phyloP scores from a whole-genome alignment of 2,113 vertebrate genomes.

The Rhinoderma darwinii region DNA sequence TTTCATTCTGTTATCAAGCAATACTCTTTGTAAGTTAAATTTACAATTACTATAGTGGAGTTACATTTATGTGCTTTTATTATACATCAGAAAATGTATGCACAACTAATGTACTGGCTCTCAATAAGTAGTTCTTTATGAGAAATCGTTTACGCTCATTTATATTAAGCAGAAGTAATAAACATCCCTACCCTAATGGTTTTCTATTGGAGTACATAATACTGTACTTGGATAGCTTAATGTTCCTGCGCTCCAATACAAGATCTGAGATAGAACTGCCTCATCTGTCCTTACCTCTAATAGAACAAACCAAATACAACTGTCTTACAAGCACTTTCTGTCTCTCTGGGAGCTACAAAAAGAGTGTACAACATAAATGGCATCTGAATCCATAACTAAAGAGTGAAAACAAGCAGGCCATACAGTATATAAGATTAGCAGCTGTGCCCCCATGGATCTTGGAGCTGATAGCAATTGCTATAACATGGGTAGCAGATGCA shows the following conservation, averaged over 20 bases:
- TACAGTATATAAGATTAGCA: slow-evolving; percentile 1
- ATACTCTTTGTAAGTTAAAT: background rate
- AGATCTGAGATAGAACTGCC: background rate
- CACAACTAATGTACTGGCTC: background rate
- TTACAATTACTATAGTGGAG: background rate
- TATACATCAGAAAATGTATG: background rate
- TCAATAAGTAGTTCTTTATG: background rate
- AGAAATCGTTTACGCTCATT: background rate
- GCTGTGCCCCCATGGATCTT: background rate
- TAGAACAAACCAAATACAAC: background rate
- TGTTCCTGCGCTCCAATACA: background rate
- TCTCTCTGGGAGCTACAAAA: background rate
- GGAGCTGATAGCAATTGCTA: background rate
- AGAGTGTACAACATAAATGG: background rate
- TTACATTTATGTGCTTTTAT: background rate
- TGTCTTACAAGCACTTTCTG: background rate
- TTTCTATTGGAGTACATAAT: background rate
- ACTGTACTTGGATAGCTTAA: background rate
- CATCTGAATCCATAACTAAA: background rate
- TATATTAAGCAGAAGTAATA: background rate
- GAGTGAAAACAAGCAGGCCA: background rate
- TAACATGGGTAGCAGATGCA: background rate
- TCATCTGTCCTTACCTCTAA: background rate
- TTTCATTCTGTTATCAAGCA: background rate
- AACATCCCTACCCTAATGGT: background rate